phyloP scores from a whole-genome alignment of 1,140 invertebrate genomes.

The Meloidogyne exigua region DNA sequence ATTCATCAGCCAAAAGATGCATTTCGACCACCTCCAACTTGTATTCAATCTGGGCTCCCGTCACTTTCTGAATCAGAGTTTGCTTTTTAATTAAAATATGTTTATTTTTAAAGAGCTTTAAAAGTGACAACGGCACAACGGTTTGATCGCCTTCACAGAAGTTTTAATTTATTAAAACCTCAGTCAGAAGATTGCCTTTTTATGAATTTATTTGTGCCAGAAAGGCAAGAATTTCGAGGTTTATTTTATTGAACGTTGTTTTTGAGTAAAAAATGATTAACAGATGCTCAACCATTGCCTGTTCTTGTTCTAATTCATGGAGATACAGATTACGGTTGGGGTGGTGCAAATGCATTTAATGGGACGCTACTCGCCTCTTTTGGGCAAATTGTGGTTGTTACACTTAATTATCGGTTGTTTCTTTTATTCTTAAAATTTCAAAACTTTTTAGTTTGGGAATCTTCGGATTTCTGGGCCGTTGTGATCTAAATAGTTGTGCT shows the following conservation, averaged over 20 bases:
- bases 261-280: slow-evolving; percentile 19
- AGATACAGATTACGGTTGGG: slow-evolving; percentile 58
- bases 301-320: slow-evolving; percentile 61
- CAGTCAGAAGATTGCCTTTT: slow-evolving; percentile 95
- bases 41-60: slow-evolving; percentile 58
- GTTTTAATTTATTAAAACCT: slow-evolving; percentile 80
- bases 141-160: slow-evolving; percentile 79
- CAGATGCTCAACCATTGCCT: slow-evolving; percentile 27
- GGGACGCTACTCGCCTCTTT: slow-evolving; percentile 55
- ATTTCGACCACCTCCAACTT: slow-evolving; percentile 47
- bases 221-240: slow-evolving; percentile 24
- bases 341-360: slow-evolving; percentile 59
- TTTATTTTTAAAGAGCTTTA: slow-evolving; percentile 53
- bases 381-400: slow-evolving; percentile 62
- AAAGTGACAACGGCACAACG: slow-evolving; percentile 79
- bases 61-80: slow-evolving; percentile 60
- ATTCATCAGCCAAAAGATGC: slow-evolving; percentile 63
- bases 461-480: slow-evolving; percentile 59
- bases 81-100: slow-evolving; percentile 27
- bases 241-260: slow-evolving; percentile 3
- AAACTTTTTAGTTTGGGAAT: slow-evolving; percentile 12
- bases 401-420: slow-evolving; percentile 61
- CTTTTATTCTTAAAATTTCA: slow-evolving; percentile 23
- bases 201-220: slow-evolving; percentile 88
- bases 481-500: slow-evolving; percentile 57